Base-by-base conservation (phyloP, 2,113 vertebrate species). In the Eptesicus fuscus region DNA sequence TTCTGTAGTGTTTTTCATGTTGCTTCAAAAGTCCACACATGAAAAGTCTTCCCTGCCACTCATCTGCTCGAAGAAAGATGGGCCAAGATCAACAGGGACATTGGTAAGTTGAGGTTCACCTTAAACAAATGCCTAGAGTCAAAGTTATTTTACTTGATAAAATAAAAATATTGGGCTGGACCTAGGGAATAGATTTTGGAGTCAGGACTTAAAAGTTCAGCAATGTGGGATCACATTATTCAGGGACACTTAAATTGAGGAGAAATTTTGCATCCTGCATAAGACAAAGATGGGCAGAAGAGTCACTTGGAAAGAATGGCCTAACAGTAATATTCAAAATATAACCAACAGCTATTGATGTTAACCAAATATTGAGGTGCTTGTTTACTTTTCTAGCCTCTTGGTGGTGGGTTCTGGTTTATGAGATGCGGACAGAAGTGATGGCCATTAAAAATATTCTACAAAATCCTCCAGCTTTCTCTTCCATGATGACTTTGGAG, bases 31-130 rank as follows among this genome's bases (percentile, higher is more conserved):
- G 35, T 59, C 56, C 18, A 53, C 42, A 87, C 0, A 35, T 51
- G 32, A 83, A 91, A 85, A 92, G 51, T 82, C 65, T 96, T 97
- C 42, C 70, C 65, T 96, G 61, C 23, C 0, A 42, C n/a, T 89
- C 30, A 37, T 47, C 42, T 78, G 56, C 76, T 92, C 63, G 17
- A 83, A 88, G 59, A 79, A 37, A 87, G 30, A 37, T 35, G 32
- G 56, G 35, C 14, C 2, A 40, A 82, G 18, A 83, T 22, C 59
- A 71, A 77, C 7, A 85, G 44, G 42, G 25, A 25, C 61, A 23
- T 77, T 69, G 23, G 35, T 23, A 90, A 22, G 7, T 25, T 47
- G 18, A 16, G 9, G 1, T 73, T 97, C 63, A 67, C 25, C 20
- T 70, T 59, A 76, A 84, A 30, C 30, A 74, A 69, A 82, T 32